These are phyloP conservation scores for Anagyrus pseudococci DNA, from an alignment of 2,888 invertebrate species.

Conservation along the genomic window DNA sequence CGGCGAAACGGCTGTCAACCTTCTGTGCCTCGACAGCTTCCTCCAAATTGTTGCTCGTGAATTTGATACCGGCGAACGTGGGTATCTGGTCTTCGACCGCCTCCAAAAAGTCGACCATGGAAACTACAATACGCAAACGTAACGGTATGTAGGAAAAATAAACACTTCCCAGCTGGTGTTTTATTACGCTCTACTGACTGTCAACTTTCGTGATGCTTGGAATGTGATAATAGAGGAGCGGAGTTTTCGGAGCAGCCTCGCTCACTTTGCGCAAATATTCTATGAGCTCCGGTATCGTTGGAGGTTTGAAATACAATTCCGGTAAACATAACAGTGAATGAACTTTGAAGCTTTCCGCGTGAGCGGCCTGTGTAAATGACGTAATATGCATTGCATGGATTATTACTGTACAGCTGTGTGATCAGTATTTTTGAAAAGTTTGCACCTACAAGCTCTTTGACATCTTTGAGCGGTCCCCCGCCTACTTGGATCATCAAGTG, in stretches of 20 bases:
- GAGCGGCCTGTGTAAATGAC: constrained; percentile 75
- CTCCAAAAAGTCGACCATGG: constrained; percentile 74
- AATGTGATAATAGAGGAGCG: constrained; percentile 80
- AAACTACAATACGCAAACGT: constrained; percentile 64
- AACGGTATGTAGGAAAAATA: neutral
- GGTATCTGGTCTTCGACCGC: constrained; percentile 71
- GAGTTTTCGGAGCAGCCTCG: constrained; percentile 76
- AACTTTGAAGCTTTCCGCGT: constrained; percentile 71
- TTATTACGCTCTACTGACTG: constrained; percentile 22
- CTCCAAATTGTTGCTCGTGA: constrained; percentile 75
- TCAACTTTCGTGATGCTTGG: constrained; percentile 20
- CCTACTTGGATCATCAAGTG: constrained; percentile 78
- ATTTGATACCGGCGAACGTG: constrained; percentile 83
- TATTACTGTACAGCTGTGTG: too few relatives aligned
- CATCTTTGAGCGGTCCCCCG: constrained; percentile 73
- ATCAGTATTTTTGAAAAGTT: neutral
- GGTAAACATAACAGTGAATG: constrained; percentile 78
- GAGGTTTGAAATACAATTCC: constrained; percentile 79
- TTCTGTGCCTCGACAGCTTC: constrained; percentile 71
- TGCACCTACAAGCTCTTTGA: constrained; percentile 69
- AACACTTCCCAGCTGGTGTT: neutral
- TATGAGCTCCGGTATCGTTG: constrained; percentile 67
- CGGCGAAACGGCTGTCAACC: constrained; percentile 64
- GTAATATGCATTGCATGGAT: too few relatives aligned
- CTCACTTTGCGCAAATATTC: constrained; percentile 73